These are phyloP conservation scores for Cryptus armator DNA, from an alignment of 2,888 invertebrate genomes.

Conservation along the genomic window DNA sequence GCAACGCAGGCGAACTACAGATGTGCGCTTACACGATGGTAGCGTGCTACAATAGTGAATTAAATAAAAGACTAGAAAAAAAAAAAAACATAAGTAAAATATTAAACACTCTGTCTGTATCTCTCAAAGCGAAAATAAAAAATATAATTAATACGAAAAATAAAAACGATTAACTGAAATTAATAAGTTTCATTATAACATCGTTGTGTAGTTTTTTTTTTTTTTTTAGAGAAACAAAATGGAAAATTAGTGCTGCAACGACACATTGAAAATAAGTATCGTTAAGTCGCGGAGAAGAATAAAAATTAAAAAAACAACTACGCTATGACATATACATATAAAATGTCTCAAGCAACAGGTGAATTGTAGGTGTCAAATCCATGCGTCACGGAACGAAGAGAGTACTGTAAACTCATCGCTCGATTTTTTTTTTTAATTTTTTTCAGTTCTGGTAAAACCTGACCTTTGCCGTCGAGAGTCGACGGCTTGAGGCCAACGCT, in stretches of 20 bases:
- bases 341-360: constrained; percentile 48
- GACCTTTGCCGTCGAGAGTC: constrained; percentile 85
- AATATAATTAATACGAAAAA: constrained; percentile 26
- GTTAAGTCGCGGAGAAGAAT: background rate
- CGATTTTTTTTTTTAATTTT: constrained; percentile 16
- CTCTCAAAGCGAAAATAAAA: constrained; percentile 48
- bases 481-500: constrained; percentile 88
- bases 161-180: constrained; percentile 39
- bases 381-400: constrained; percentile 54
- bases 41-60: constrained; percentile 41
- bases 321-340: constrained; percentile 18
- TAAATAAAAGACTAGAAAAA: background rate
- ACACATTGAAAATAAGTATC: background rate
- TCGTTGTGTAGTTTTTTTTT: background rate
- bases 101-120: constrained; percentile 14
- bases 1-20: constrained; percentile 28
- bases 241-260: constrained; percentile 45
- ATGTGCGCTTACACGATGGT: constrained; percentile 51
- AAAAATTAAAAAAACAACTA: constrained; percentile 37
- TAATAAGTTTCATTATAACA: constrained; percentile 18
- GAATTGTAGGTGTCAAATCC: constrained; percentile 57
- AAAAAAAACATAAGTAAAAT: constrained; percentile 34
- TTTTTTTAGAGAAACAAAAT: background rate
- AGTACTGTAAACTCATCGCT: constrained; percentile 43
- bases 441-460: constrained; percentile 73